These are phyloP conservation scores for Caenorhabditis inopinata DNA, from an alignment of 1,140 invertebrate species.

Conservation along the genomic window DNA sequence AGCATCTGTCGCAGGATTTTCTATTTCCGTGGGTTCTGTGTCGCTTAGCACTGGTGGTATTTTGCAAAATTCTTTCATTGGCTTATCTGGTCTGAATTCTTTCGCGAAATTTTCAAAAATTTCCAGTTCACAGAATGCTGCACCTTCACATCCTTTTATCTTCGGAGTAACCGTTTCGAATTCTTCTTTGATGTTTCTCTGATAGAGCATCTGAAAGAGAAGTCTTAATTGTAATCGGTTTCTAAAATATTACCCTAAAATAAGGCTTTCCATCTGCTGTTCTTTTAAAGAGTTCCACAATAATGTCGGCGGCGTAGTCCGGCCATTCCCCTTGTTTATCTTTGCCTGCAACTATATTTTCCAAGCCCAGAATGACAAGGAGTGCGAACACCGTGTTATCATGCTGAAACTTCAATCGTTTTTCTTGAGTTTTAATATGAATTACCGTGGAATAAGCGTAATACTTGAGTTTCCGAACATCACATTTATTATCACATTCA, in stretches of 20 bases:
- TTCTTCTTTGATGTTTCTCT: neutral
- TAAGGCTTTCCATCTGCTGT: neutral
- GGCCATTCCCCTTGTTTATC: slow-evolving; percentile 5
- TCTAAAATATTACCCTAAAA: neutral
- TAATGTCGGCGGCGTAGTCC: neutral
- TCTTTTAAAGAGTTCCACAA: neutral
- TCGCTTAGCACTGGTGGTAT: neutral
- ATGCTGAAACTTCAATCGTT: neutral
- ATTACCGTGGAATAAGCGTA: slow-evolving; percentile 12
- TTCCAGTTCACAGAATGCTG: neutral
- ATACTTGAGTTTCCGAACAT: neutral
- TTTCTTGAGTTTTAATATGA: neutral
- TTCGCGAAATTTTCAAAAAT: neutral
- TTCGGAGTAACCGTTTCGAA: neutral
- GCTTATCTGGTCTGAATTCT: neutral
- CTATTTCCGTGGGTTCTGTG: neutral
- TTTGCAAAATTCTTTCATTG: neutral
- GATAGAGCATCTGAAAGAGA: neutral
- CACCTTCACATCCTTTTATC: neutral
- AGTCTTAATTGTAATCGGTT: neutral
- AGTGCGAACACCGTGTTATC: neutral
- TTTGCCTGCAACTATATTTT: neutral
- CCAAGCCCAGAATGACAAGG: neutral
- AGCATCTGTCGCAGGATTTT: neutral
- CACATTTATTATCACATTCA: neutral